phyloP scores from a whole-genome alignment of 1,140 invertebrate genomes.

The Eciton burchellii region DNA sequence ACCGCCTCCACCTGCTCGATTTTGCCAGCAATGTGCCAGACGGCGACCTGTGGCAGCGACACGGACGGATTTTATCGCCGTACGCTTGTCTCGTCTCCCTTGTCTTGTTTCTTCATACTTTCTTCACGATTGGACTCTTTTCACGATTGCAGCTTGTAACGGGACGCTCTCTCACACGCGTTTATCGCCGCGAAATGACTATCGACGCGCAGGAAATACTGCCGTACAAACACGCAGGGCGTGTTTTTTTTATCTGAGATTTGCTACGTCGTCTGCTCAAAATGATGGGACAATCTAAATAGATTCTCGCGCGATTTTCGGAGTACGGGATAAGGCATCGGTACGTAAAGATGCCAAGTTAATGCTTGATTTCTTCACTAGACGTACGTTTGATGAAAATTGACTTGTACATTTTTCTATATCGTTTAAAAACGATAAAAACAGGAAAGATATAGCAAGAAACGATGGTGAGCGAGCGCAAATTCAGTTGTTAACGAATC shows the following conservation, averaged over 20 bases:
- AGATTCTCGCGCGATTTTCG: background rate
- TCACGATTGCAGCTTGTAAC: constrained; percentile 15
- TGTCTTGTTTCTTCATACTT: constrained; percentile 12
- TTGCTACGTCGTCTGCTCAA: constrained; percentile 4
- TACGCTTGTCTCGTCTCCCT: background rate
- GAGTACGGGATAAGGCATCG: background rate
- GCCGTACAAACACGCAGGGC: background rate
- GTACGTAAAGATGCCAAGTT: no score
- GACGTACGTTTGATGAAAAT: background rate
- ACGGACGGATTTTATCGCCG: constrained; percentile 26
- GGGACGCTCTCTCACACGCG: background rate
- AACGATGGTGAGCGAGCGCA: no score
- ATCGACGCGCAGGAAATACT: no score
- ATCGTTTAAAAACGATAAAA: no score
- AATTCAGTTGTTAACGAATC: no score
- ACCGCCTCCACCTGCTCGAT: constrained; percentile 88
- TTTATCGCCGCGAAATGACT: background rate
- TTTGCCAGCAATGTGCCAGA: constrained; percentile 91
- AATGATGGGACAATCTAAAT: background rate
- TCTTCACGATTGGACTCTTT: constrained; percentile 5
- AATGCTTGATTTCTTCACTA: no score
- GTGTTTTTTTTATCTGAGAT: background rate
- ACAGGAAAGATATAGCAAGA: no score
- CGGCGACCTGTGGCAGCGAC: constrained; percentile 84
- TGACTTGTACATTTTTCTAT: background rate